A percentile compares a stretch with the other conserved stretches of the same genome.
phyloP scores from a whole-genome alignment of 2,888 invertebrate genomes.

The Drosophila prolongata region DNA sequence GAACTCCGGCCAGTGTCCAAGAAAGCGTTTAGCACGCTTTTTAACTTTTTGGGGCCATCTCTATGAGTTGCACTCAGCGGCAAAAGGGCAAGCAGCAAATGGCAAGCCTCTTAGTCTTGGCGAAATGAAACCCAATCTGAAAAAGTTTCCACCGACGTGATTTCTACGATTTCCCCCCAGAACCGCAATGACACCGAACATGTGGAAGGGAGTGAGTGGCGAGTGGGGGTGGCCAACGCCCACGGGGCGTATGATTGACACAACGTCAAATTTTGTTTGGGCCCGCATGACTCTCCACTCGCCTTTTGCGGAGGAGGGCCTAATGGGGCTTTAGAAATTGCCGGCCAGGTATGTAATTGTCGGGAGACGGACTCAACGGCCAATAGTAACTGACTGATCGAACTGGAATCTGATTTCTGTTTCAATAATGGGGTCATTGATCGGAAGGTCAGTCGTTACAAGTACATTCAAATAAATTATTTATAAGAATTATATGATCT shows the following conservation, averaged over 20 bases:
- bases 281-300: slow-evolving; percentile 27
- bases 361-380: background rate
- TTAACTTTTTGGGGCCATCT: slow-evolving; percentile 63
- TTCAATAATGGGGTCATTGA: background rate
- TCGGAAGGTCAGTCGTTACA: no score
- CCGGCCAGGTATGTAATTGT: slow-evolving; percentile 14
- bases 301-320: slow-evolving; percentile 23
- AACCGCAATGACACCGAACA: slow-evolving; percentile 31
- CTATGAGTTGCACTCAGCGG: slow-evolving; percentile 25
- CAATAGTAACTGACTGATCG: background rate
- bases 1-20: slow-evolving; percentile 50
- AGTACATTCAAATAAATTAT: no score
- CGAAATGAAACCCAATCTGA: slow-evolving; percentile 36
- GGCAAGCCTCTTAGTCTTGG: slow-evolving; percentile 66
- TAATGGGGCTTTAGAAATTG: slow-evolving; percentile 59
- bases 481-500: no score
- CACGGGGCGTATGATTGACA: slow-evolving; percentile 70
- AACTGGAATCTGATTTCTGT: background rate
- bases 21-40: slow-evolving; percentile 62
- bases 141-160: slow-evolving; percentile 41
- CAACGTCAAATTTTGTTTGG: slow-evolving; percentile 33
- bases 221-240: slow-evolving; percentile 49
- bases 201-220: slow-evolving; percentile 11
- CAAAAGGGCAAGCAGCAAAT: slow-evolving; percentile 73
- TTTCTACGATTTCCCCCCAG: slow-evolving; percentile 67